Conservation (phyloP, 2,113 vertebrate species). For the Osmerus mordax region DNA sequence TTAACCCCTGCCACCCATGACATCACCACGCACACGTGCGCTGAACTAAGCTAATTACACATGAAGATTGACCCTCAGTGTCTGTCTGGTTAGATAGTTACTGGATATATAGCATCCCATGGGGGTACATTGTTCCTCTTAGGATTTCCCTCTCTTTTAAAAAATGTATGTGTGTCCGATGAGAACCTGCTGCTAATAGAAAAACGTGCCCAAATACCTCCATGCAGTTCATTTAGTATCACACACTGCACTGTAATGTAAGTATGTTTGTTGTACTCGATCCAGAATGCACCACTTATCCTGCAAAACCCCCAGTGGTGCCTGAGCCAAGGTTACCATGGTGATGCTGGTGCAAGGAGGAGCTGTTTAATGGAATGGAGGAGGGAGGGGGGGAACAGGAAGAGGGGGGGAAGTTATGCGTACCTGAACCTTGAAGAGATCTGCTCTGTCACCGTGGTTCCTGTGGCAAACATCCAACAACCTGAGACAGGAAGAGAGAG, state of each 20-base stretch:
- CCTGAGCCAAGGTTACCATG: slow-evolving; percentile 3
- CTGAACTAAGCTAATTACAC: neutral
- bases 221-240: neutral
- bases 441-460: slow-evolving; percentile 69
- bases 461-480: slow-evolving; percentile 83
- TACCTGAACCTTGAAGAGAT: slow-evolving; percentile 83
- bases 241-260: neutral
- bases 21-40: slow-evolving; percentile 15
- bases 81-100: no score
- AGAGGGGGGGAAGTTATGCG: slow-evolving; percentile 4
- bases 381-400: slow-evolving; percentile 14
- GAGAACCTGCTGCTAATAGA: no score
- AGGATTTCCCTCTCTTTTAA: no score
- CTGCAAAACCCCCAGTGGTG: neutral
- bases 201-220: no score
- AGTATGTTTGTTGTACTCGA: neutral
- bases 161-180: no score
- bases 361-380: slow-evolving; percentile 14
- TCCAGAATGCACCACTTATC: neutral
- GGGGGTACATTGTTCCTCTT: no score
- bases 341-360: slow-evolving; percentile 1
- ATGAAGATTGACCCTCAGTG: no score
- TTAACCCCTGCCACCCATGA: slow-evolving; percentile 15
- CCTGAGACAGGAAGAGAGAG: slow-evolving; percentile 56
- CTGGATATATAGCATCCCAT: no score